These are phyloP conservation scores for Cephalopachus bancanus DNA, from an alignment of 2,797 vertebrate genomes.

Conservation along the genomic window DNA sequence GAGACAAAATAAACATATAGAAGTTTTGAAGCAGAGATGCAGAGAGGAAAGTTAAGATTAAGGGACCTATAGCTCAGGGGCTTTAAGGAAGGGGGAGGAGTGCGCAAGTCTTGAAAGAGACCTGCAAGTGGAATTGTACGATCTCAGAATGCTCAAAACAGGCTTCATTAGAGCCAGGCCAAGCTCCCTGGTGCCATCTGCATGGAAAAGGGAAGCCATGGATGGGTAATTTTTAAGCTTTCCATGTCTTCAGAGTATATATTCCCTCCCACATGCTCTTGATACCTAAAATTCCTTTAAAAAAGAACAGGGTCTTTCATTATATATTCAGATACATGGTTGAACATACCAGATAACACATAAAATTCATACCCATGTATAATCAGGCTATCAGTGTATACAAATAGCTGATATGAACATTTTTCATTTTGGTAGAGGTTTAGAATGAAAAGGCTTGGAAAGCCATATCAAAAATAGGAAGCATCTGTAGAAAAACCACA, in stretches of 20 bases:
- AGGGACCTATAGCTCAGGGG: background rate
- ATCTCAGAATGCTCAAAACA: background rate
- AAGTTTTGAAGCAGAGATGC: background rate
- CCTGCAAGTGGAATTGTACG: background rate
- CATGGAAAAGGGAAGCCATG: background rate
- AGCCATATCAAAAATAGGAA: background rate
- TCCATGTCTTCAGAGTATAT: background rate
- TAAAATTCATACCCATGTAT: background rate
- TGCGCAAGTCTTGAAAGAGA: background rate
- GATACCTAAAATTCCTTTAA: background rate
- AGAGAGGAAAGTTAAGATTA: background rate
- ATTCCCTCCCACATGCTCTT: background rate
- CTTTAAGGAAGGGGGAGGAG: background rate
- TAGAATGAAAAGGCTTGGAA: background rate
- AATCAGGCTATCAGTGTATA: background rate
- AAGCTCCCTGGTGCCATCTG: background rate
- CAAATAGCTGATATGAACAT: background rate
- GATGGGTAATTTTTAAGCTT: background rate
- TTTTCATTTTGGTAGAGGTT: background rate
- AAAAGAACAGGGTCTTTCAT: background rate
- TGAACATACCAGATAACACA: background rate
- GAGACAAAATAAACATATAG: background rate
- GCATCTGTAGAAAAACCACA: too few species aligned
- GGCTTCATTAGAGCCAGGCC: background rate
- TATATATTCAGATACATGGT: background rate